Percentiles rank a stretch among this genome's conserved stretches.
Evolutionary conservation across 2,888 invertebrate species (phyloP).

Genomic region (Willowsia nigromaculata): DNA sequence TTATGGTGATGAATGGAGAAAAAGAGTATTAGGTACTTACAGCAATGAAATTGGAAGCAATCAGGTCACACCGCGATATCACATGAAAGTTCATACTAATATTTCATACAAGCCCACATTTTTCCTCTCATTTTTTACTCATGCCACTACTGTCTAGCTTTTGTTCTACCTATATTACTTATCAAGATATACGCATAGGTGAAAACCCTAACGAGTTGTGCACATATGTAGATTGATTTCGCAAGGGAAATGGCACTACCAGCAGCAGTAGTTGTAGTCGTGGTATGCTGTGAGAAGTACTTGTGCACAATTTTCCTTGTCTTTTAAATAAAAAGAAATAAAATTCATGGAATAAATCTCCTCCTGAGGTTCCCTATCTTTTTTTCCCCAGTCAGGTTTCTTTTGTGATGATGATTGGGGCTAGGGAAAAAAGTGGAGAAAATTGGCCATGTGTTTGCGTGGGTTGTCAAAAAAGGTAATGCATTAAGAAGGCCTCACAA

Average conservation of each 20-base stretch:
- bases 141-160: background rate
- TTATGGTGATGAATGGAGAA: background rate
- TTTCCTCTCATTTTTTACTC: background rate
- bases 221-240: slow-evolving; percentile 54
- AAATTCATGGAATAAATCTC: slow-evolving; percentile 67
- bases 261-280: background rate
- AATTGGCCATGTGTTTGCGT: background rate
- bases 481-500: background rate
- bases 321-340: slow-evolving; percentile 11
- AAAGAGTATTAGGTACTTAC: background rate
- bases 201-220: background rate
- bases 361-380: background rate
- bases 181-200: background rate
- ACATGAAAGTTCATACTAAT: background rate
- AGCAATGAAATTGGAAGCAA: background rate
- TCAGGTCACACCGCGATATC: background rate
- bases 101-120: background rate
- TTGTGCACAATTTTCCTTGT: background rate
- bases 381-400: background rate
- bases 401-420: background rate
- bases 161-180: background rate
- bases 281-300: background rate
- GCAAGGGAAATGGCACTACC: slow-evolving; percentile 47
- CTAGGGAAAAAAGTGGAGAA: background rate
- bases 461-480: background rate